These are phyloP conservation scores for Potorous gilbertii DNA, from an alignment of 2,797 vertebrate species.

Conservation along the genomic window DNA sequence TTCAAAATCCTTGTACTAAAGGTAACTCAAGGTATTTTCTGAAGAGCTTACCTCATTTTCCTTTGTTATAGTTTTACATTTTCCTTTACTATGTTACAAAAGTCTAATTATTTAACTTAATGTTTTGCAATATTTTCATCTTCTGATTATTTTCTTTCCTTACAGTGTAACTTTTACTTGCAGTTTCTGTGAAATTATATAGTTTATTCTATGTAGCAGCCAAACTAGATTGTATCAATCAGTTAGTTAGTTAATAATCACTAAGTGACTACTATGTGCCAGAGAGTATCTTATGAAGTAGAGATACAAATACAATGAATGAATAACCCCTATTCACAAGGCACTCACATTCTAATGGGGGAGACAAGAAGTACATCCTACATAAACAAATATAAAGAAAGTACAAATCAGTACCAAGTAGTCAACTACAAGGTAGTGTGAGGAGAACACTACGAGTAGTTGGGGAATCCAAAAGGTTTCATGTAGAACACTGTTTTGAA, in stretches of 20 bases:
- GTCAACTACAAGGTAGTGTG: neutral
- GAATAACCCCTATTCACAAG: neutral
- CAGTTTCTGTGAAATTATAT: neutral
- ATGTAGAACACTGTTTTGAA: neutral
- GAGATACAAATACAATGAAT: neutral
- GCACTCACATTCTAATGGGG: neutral
- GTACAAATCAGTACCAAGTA: neutral
- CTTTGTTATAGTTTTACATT: neutral
- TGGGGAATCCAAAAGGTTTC: neutral
- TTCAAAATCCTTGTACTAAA: conserved; percentile 30
- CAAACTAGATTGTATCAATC: neutral
- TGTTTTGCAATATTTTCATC: neutral
- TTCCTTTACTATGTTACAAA: neutral
- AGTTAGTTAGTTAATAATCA: neutral
- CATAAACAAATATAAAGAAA: neutral
- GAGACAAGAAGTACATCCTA: neutral
- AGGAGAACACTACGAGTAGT: neutral
- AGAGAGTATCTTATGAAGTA: no score
- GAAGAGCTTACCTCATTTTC: neutral
- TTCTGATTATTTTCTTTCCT: neutral
- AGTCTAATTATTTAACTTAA: neutral
- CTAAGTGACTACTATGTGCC: neutral
- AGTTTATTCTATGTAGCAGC: neutral
- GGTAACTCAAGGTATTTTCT: neutral
- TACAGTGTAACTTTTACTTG: neutral